Evolutionary conservation across 2,113 vertebrate species (phyloP), one percentile per base, ranked within the genome.

Genomic region (Puffinus mauretanicus): DNA sequence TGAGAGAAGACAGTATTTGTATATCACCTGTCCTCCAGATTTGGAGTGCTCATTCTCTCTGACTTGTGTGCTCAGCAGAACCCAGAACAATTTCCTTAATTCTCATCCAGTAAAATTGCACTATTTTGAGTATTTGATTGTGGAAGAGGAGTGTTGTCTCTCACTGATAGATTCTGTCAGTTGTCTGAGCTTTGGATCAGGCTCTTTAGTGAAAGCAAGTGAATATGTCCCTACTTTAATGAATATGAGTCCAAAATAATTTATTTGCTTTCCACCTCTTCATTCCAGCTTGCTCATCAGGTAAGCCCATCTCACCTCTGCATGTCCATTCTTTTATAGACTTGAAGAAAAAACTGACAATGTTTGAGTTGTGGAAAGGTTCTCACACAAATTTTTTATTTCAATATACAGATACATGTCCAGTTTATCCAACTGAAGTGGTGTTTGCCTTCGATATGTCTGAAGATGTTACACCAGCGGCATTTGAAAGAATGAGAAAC

Each of bases 381-480:
- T 92, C 67, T 96, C 34, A 90, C 8, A 15, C 5, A 79, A 11
- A 7, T 55, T 19, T 85, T 61, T 95, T 91, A 32, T 91, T 76
- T 88, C 20, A 54, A 99, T 98, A 77, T 81, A 66, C 34, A 22
- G 88, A 92, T 2, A 84, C 55, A 5, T 99, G 99, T 67, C 99
- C 99, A 5, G 97, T 73, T 26, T 98, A 98, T 95, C 99, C 98
- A 52, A 99, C 98, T 0, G 99, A 99, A 96, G 97, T 99, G 96
- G 98, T 98, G 40, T 98, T 99, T 34, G 98, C 98, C 54, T 95
- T 99, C 49, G 99, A 99, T 94, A 98, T 98, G 98, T 99, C 99
- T 12, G 95, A 87, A 1, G 98, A 98, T 5, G 97, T 99, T 91
- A 96, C 95, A 3, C 75, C 87, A 29, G 36, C n/a, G 26, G 94